Conservation (phyloP, 2,113 vertebrate species). For the Sapayoa aenigma region DNA sequence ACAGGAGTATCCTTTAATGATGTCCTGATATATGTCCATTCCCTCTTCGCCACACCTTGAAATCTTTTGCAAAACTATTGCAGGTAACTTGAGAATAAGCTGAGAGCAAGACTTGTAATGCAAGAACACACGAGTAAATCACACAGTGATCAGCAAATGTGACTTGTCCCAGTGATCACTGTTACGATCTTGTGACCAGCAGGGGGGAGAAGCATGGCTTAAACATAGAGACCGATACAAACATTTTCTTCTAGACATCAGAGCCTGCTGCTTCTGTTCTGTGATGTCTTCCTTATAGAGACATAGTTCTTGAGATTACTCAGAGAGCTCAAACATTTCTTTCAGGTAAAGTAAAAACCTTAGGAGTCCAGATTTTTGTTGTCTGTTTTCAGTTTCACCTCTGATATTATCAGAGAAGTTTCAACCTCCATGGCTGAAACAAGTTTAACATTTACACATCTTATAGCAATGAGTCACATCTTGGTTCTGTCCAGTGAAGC, state of each 20-base stretch:
- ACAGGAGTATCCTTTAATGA: neutral
- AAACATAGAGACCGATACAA: neutral
- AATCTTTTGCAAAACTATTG: neutral
- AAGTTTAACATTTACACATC: neutral
- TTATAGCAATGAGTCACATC: slow-evolving; percentile 23
- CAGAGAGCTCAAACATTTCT: neutral
- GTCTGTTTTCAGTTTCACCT: neutral
- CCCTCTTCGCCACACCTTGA: neutral
- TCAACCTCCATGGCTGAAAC: neutral
- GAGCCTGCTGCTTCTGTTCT: neutral
- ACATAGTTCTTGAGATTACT: neutral
- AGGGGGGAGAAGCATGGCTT: neutral
- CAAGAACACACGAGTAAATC: neutral
- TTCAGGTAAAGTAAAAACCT: neutral
- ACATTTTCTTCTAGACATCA: neutral
- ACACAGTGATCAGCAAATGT: neutral
- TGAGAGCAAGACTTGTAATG: neutral
- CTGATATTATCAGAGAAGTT: neutral
- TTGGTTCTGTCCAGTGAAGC: neutral
- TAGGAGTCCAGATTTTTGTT: neutral
- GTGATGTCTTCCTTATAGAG: neutral
- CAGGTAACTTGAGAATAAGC: neutral
- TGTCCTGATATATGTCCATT: neutral
- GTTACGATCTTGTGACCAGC: neutral
- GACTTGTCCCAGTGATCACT: neutral